Percentiles rank a stretch among this genome's conserved stretches.
Conservation (phyloP, 1,140 invertebrate species). For the Drosophila lacteicornis region DNA sequence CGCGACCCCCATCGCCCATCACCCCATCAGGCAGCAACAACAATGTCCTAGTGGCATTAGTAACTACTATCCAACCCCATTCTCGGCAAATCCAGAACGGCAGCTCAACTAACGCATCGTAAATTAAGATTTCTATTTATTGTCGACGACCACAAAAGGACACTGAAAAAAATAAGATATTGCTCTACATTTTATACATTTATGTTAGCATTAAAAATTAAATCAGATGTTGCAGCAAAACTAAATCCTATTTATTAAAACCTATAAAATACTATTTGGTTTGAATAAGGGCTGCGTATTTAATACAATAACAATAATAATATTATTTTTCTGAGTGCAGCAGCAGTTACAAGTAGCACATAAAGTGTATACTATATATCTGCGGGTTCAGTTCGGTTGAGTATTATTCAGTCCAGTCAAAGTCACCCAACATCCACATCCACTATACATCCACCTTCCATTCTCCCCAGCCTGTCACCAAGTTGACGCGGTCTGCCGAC, state of each 20-base stretch:
- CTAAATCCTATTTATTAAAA: too few species aligned
- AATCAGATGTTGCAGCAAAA: not conserved
- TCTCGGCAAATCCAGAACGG: conserved; percentile 22
- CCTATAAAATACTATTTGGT: too few species aligned
- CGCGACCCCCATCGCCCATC: conserved; percentile 1
- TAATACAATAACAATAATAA: not conserved
- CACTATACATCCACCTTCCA: conserved; percentile 5
- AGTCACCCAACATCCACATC: conserved; percentile 20
- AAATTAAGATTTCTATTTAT: conserved; percentile 83
- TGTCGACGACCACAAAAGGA: conserved; percentile 52
- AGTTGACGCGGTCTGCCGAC: conserved; percentile 68
- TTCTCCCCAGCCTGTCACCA: conserved; percentile 39
- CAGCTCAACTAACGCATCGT: conserved; percentile 71
- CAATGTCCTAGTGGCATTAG: conserved; percentile 38
- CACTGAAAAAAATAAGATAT: conserved; percentile 6
- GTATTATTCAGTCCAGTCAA: conserved; percentile 40
- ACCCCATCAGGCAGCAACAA: conserved; percentile 16
- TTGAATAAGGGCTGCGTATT: too few species aligned
- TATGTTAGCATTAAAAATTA: not conserved
- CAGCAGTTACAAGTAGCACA: conserved; percentile 18
- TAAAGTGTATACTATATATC: conserved; percentile 41
- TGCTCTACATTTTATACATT: too few species aligned
- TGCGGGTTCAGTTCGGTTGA: conserved; percentile 29
- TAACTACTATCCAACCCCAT: conserved; percentile 25
- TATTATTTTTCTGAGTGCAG: not conserved